Percentiles rank a stretch among this genome's conserved stretches.
Evolutionary conservation across 1,140 invertebrate species (phyloP).

Genomic region (Drosophila novamexicana): DNA sequence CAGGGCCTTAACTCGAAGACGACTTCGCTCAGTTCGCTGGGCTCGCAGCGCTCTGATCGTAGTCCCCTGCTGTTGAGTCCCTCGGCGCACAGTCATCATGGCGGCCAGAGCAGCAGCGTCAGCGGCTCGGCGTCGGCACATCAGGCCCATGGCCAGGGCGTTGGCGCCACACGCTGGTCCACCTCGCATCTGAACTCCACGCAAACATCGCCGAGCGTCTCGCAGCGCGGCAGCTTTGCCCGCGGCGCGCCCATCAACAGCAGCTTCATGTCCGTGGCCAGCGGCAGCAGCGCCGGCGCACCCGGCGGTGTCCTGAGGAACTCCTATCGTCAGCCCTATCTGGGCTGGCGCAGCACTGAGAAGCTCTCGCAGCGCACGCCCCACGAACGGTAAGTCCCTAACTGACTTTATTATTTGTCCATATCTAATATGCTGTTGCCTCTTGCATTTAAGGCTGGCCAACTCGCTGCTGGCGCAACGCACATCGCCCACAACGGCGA

Average conservation of each 20-base stretch:
- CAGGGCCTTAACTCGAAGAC: slow-evolving; percentile 91
- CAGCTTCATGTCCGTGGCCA: slow-evolving; percentile 82
- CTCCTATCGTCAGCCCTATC: slow-evolving; percentile 91
- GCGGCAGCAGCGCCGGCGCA: slow-evolving; percentile 53
- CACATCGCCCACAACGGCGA: slow-evolving; percentile 59
- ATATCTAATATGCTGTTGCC: background rate
- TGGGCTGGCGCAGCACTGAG: slow-evolving; percentile 95
- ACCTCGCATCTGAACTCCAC: slow-evolving; percentile 92
- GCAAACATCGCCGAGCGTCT: slow-evolving; percentile 87
- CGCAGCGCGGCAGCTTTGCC: slow-evolving; percentile 82
- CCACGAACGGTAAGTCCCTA: slow-evolving; percentile 88
- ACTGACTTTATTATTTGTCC: background rate
- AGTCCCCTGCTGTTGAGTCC: slow-evolving; percentile 83
- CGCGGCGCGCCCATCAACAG: slow-evolving; percentile 81
- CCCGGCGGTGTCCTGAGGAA: slow-evolving; percentile 63
- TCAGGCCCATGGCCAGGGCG: slow-evolving; percentile 47
- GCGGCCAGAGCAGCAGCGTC: slow-evolving; percentile 63
- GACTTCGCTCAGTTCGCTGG: slow-evolving; percentile 90
- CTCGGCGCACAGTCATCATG: slow-evolving; percentile 83
- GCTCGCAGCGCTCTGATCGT: slow-evolving; percentile 84
- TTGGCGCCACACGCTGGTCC: slow-evolving; percentile 90
- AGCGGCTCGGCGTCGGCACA: slow-evolving; percentile 1
- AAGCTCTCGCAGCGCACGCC: slow-evolving; percentile 89
- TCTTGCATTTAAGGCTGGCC: slow-evolving; percentile 86
- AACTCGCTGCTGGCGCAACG: slow-evolving; percentile 86